Percentiles rank a stretch among this genome's conserved stretches.
Conservation (phyloP, 1,140 invertebrate species). For the Cotesia chilonis region DNA sequence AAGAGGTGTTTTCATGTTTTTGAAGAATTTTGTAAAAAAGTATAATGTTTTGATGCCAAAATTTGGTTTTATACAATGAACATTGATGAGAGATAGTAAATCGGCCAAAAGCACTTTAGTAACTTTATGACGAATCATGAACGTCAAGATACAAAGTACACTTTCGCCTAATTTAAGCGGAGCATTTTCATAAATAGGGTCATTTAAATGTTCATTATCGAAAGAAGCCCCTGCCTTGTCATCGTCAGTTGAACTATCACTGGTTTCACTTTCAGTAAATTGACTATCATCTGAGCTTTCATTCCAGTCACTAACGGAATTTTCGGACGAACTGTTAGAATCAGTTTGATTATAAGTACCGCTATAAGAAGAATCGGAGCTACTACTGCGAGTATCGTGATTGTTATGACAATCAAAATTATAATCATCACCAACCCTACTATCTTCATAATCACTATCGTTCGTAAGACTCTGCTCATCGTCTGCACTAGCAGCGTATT, state of each 20-base stretch:
- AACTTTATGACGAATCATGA: neutral
- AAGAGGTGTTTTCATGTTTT: constrained; percentile 3
- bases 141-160: neutral
- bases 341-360: no score
- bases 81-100: neutral
- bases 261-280: neutral
- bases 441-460: no score
- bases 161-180: neutral
- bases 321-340: no score
- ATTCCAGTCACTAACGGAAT: neutral
- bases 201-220: neutral
- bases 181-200: neutral
- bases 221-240: neutral
- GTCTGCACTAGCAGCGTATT: no score
- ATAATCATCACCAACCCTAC: no score
- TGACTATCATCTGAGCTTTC: neutral
- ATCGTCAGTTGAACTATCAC: neutral
- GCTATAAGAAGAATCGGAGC: no score
- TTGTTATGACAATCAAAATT: no score
- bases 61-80: constrained; percentile 5
- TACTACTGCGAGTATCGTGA: no score
- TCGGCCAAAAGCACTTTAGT: neutral
- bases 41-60: neutral
- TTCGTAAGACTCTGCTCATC: no score
- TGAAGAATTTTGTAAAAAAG: neutral